Conservation (phyloP, 2,797 vertebrate species). For the Arctocebus calabarensis region DNA sequence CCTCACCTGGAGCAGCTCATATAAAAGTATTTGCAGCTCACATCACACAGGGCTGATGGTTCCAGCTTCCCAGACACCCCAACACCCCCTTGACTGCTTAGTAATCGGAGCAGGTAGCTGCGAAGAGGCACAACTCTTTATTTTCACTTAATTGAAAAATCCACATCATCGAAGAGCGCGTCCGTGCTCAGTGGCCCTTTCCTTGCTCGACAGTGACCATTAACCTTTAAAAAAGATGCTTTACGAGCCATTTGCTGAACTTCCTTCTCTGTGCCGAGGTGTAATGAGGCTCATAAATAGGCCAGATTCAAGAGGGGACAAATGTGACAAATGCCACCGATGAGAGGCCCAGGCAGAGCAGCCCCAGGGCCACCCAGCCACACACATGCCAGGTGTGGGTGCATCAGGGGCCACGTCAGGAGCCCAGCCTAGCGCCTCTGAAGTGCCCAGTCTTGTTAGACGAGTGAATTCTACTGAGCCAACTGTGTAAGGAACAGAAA, state of each 20-base stretch:
- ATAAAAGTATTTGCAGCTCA: accelerated
- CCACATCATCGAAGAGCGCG: neutral
- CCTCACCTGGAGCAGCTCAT: accelerated
- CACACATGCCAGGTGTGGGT: accelerated
- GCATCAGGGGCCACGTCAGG: neutral
- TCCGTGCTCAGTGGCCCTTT: neutral
- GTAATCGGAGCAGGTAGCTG: neutral
- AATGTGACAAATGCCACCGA: neutral
- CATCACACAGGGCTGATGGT: accelerated
- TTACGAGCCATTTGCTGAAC: conserved; percentile 1
- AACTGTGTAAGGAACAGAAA: neutral
- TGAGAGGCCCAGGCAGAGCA: neutral
- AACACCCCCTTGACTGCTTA: neutral
- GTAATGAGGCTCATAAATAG: neutral
- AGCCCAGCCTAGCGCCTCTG: accelerated
- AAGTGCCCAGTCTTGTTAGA: neutral
- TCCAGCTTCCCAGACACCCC: neutral
- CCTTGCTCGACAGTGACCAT: conserved; percentile 42
- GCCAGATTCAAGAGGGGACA: neutral
- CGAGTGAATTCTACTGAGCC: neutral
- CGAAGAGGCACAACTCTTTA: neutral
- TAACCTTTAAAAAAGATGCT: conserved; percentile 68
- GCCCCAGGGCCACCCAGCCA: neutral
- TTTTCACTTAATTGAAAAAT: conserved; percentile 66
- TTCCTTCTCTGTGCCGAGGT: neutral